Evolutionary conservation across 64 coral and sea anemone genomes (phyloP), one percentile per base, ranked within the genome.

Genomic region (Stichodactyla mertensii): DNA sequence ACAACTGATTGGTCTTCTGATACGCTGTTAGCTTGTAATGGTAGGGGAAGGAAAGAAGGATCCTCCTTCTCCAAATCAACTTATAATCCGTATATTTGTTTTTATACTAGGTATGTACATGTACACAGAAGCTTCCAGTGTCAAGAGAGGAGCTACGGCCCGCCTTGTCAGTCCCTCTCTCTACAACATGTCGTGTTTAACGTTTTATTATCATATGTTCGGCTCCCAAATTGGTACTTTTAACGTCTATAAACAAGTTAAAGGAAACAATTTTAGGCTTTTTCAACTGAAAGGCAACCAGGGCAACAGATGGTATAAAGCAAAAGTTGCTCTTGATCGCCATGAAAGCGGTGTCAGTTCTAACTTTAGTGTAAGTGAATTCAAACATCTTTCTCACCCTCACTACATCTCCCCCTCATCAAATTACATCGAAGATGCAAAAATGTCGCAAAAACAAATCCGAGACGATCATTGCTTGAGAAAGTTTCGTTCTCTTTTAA

Each of bases 131-230:
- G 86, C 74, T 54, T 57, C 54, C 28, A 13, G 23, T 87, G 22
- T 53, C 62, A 52, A 20, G 52, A 71, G 13, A 54, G 88, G 88
- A 16, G 64, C 67, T 23, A 82, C 53, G 55, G 78, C 88, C 26
- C 60, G 16, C 1, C 62, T 89, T 16, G 0, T 45, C 0, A 54
- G 81, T 22, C 81, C 81, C 55, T 18, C 18, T 14, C 53, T 84
- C 13, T 54, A 64, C 31, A 57, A 82, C 18, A 55, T 61, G 10
- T 54, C 55, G 7, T 89, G 88, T 55, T n/a, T 83, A 13, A 82
- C 24, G 13, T 89, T 89, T 74, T 89, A 74, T 57, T 89, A 89
- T 69, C 88, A 89, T 62, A 89, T 89, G 80, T 84, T 82, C 23
- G 88, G 88, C 55, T 15, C 45, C 3, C 55, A 84, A 53, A 89